Conservation (phyloP, 2,113 vertebrate species). For the Paraplagusia blochii region DNA sequence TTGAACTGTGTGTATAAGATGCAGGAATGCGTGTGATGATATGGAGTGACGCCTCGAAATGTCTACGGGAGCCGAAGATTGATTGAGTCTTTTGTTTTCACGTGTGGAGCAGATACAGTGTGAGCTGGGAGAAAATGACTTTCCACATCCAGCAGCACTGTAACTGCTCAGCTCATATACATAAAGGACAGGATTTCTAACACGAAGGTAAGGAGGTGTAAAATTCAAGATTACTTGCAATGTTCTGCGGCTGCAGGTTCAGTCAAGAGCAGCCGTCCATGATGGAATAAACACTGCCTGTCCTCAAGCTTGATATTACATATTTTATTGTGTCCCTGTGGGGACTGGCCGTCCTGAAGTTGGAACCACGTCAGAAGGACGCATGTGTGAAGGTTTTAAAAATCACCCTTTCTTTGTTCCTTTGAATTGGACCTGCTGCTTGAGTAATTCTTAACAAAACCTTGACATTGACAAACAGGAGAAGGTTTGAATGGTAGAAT, state of each 20-base stretch:
- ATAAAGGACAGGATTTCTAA: constrained; percentile 48
- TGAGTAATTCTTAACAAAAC: constrained; percentile 55
- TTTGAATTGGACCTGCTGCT: constrained; percentile 39
- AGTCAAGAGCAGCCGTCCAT: constrained; percentile 24
- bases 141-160: constrained; percentile 49
- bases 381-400: constrained; percentile 10
- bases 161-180: constrained; percentile 46
- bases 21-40: constrained; percentile 14
- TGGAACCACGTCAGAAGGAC: not conserved
- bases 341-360: constrained; percentile 2
- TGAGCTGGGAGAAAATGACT: constrained; percentile 62
- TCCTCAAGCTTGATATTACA: constrained; percentile 10
- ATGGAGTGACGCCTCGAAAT: constrained; percentile 33
- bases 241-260: constrained; percentile 37
- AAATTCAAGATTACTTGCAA: constrained; percentile 49
- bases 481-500: constrained; percentile 35
- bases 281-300: constrained; percentile 43
- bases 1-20: not conserved
- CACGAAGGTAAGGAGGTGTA: constrained; percentile 18
- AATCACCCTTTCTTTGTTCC: constrained; percentile 24
- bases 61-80: constrained; percentile 60
- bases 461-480: constrained; percentile 42
- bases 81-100: constrained; percentile 64
- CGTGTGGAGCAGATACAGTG: constrained; percentile 50
- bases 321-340: not conserved